Conservation (phyloP, 2,888 invertebrate genomes). For the Drosophila helvetica region DNA sequence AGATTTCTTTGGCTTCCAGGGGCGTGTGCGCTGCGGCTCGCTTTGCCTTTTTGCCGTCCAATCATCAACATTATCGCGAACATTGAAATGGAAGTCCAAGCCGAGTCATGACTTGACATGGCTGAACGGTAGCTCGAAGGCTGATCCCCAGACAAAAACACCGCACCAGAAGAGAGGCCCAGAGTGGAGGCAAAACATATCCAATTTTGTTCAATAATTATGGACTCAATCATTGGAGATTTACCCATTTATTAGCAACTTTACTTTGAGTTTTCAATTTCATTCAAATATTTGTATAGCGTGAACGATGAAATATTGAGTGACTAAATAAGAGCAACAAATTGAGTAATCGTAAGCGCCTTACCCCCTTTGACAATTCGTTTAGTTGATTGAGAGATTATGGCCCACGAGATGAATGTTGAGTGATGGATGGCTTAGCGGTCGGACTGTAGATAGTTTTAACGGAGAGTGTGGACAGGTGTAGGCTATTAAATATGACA, state of each 20-base stretch:
- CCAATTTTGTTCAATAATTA: conserved; percentile 33
- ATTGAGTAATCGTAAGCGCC: conserved; percentile 28
- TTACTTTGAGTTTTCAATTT: conserved; percentile 22
- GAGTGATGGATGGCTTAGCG: conserved; percentile 41
- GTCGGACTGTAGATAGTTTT: neutral
- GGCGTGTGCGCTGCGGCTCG: conserved; percentile 62
- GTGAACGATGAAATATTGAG: conserved; percentile 56
- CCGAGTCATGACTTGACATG: conserved; percentile 61
- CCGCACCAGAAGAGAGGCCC: conserved; percentile 2
- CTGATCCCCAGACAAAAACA: conserved; percentile 1
- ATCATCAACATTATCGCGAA: conserved; percentile 73
- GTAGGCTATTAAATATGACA: neutral
- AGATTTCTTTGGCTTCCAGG: conserved; percentile 54
- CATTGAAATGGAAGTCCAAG: conserved; percentile 65
- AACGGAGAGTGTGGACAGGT: conserved; percentile 1
- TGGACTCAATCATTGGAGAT: conserved; percentile 14
- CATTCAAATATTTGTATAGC: conserved; percentile 48
- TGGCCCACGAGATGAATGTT: conserved; percentile 12
- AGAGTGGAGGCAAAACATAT: conserved; percentile 18
- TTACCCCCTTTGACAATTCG: conserved; percentile 2
- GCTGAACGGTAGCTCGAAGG: conserved; percentile 57
- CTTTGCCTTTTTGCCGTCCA: conserved; percentile 62
- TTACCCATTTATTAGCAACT: conserved; percentile 26
- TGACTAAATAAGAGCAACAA: conserved; percentile 17
- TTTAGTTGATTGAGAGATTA: conserved; percentile 42